Evolutionary conservation across 2,888 invertebrate genomes (phyloP).

Genomic region (Eupeodes luniger): DNA sequence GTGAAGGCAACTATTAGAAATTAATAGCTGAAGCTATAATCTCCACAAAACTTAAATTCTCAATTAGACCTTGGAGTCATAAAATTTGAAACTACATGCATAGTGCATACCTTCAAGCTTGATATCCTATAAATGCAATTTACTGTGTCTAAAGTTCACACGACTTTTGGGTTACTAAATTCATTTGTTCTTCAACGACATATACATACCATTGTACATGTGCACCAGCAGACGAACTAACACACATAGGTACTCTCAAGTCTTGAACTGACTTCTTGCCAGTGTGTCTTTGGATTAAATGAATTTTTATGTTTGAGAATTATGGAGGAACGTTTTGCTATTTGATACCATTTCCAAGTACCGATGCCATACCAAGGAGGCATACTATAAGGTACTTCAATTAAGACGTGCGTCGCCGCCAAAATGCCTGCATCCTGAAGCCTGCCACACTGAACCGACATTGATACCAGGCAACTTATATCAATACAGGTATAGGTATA

Average conservation of each 20-base stretch:
- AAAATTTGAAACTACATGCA: not conserved
- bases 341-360: slow-evolving; percentile 27
- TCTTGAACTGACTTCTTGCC: not conserved
- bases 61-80: slow-evolving; percentile 29
- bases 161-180: slow-evolving; percentile 30
- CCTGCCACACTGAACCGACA: no score
- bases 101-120: not conserved
- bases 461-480: not conserved
- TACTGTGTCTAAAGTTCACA: not conserved
- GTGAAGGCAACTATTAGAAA: not conserved
- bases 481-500: not conserved
- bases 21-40: not conserved
- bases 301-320: slow-evolving; percentile 48
- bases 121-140: not conserved
- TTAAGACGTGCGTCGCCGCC: slow-evolving; percentile 59
- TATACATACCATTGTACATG: not conserved
- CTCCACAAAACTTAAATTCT: not conserved
- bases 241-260: not conserved
- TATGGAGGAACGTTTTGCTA: slow-evolving; percentile 25
- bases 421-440: slow-evolving; percentile 25
- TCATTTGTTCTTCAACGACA: slow-evolving; percentile 21
- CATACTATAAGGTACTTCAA: slow-evolving; percentile 50
- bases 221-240: not conserved
- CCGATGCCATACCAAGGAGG: not conserved
- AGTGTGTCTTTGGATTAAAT: slow-evolving; percentile 46